A percentile compares a stretch with the other conserved stretches of the same genome.
These are phyloP conservation scores for Porites australiensis DNA, from an alignment of 64 coral and sea anemone genomes.

Conservation along the genomic window DNA sequence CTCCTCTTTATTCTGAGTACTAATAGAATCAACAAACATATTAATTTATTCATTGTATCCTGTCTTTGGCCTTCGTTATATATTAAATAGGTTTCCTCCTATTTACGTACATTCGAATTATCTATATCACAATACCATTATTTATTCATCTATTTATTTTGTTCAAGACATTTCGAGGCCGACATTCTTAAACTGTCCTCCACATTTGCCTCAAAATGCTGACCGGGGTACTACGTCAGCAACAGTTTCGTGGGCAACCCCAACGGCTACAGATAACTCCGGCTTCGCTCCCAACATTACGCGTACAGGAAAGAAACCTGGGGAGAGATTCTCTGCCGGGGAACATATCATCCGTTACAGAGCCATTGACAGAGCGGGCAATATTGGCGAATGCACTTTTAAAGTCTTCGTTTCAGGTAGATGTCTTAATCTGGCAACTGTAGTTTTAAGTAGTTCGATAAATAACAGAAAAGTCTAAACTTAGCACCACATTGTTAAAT, in stretches of 20 bases:
- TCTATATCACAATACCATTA: background rate
- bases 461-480: too few species aligned
- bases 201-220: slow-evolving; percentile 38
- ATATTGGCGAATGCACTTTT: slow-evolving; percentile 44
- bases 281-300: slow-evolving; percentile 42
- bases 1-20: too few species aligned
- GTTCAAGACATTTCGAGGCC: slow-evolving; percentile 47
- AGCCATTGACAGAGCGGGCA: slow-evolving; percentile 49
- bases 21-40: too few species aligned
- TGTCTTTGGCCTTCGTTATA: too few species aligned
- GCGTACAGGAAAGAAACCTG: slow-evolving; percentile 20
- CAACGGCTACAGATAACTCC: slow-evolving; percentile 57
- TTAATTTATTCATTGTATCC: too few species aligned
- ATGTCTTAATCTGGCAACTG: background rate
- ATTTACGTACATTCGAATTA: background rate
- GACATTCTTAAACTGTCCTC: slow-evolving; percentile 44
- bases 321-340: slow-evolving; percentile 37
- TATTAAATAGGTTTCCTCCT: too few species aligned
- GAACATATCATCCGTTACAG: slow-evolving; percentile 62
- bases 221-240: slow-evolving; percentile 31
- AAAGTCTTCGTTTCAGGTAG: slow-evolving; percentile 54
- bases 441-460: too few species aligned
- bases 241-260: slow-evolving; percentile 11
- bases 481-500: too few species aligned
- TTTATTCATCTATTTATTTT: background rate